phyloP scores from a whole-genome alignment of 2,113 vertebrate species.

The Coregonus clupeaformis region DNA sequence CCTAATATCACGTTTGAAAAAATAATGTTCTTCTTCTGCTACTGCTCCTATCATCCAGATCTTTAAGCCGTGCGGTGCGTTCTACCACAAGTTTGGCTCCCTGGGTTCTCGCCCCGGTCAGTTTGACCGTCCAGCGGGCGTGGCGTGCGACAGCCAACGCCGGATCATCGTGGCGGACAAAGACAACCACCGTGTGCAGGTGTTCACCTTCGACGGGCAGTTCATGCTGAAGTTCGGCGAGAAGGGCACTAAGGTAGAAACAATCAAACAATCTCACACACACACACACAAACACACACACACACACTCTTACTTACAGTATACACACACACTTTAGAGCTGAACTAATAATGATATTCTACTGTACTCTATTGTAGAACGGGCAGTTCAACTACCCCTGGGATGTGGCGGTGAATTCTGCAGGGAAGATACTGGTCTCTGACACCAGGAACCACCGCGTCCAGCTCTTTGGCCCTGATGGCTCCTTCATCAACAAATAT shows the following conservation, averaged over 20 bases:
- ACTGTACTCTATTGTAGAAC: slow-evolving; percentile 57
- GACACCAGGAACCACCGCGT: slow-evolving; percentile 96
- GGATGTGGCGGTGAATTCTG: slow-evolving; percentile 95
- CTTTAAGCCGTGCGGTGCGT: slow-evolving; percentile 93
- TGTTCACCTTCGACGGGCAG: slow-evolving; percentile 97
- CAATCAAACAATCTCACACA: no score
- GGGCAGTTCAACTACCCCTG: slow-evolving; percentile 99
- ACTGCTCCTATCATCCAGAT: slow-evolving; percentile 67
- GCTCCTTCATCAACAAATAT: slow-evolving; percentile 95
- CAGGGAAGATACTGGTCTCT: slow-evolving; percentile 95
- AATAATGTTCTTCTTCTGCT: no score
- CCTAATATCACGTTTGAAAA: no score
- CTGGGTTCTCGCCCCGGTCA: slow-evolving; percentile 92
- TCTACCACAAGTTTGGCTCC: slow-evolving; percentile 95
- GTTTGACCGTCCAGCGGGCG: slow-evolving; percentile 93
- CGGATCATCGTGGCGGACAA: slow-evolving; percentile 96
- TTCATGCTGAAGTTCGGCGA: slow-evolving; percentile 97
- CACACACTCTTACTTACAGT: no score
- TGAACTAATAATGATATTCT: no score
- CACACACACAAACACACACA: no score
- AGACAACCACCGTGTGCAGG: slow-evolving; percentile 99
- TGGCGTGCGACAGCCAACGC: slow-evolving; percentile 89
- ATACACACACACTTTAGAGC: no score
- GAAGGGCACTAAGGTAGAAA: slow-evolving; percentile 85
- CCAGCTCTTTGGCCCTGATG: slow-evolving; percentile 91